A percentile compares a stretch with the other conserved stretches of the same genome.
Evolutionary conservation across 2,113 vertebrate species (phyloP).

Genomic region (Hemiscyllium ocellatum): DNA sequence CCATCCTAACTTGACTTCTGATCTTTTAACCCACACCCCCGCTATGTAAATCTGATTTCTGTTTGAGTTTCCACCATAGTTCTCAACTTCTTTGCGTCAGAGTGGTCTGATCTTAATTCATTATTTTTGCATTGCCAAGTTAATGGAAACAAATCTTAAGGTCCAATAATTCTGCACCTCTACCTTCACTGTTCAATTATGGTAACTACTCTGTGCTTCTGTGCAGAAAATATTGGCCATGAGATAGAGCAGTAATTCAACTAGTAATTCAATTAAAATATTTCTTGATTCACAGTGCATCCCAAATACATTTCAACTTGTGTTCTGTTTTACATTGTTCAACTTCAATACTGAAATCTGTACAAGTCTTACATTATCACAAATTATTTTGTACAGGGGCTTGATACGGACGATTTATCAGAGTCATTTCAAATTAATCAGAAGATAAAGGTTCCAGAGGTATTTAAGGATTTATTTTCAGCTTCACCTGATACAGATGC

Average conservation of each 20-base stretch:
- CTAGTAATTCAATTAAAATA: not conserved
- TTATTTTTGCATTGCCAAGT: not conserved
- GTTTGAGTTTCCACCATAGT: not conserved
- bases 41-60: not conserved
- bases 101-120: not conserved
- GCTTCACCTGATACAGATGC: not conserved
- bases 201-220: not conserved
- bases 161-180: not conserved
- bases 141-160: not conserved
- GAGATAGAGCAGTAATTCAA: not conserved
- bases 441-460: not conserved
- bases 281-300: not conserved
- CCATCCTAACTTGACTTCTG: not conserved
- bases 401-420: not conserved
- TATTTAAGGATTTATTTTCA: not conserved
- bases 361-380: not conserved
- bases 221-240: not conserved
- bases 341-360: not conserved
- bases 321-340: not conserved
- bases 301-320: not conserved
- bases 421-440: not conserved
- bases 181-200: not conserved
- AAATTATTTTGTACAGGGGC: not conserved
- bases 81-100: not conserved
- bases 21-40: not conserved